A percentile compares a stretch with the other conserved stretches of the same genome.
Conservation (phyloP, 2,113 vertebrate genomes). For the Microtus montanus region DNA sequence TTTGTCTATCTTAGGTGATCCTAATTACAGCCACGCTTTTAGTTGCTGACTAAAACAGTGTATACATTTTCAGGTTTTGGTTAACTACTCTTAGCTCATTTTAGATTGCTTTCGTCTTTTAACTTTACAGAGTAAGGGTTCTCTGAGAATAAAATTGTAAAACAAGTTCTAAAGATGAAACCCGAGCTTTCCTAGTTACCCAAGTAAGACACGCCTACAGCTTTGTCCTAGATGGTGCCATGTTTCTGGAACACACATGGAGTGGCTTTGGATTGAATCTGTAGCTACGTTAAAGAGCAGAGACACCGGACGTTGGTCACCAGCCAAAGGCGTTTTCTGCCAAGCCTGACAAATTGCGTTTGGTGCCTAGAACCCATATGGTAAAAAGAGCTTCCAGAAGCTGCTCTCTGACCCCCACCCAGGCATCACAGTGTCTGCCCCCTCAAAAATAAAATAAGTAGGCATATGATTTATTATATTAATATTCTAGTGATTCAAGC, state of each 20-base stretch:
- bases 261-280: background rate
- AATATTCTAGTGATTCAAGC: background rate
- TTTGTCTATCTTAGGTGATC: background rate
- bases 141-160: slow-evolving; percentile 8
- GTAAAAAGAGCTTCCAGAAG: background rate
- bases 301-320: background rate
- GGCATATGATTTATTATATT: background rate
- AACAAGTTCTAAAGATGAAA: background rate
- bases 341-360: background rate
- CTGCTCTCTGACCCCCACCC: background rate
- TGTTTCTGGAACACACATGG: background rate
- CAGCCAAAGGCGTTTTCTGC: background rate
- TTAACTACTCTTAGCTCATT: background rate
- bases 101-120: background rate
- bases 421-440: too few species aligned
- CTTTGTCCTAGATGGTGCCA: background rate
- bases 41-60: background rate
- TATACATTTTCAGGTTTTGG: background rate
- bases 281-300: background rate
- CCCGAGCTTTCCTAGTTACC: background rate
- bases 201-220: background rate
- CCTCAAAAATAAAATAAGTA: background rate
- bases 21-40: background rate
- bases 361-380: too few species aligned
- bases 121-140: background rate